Conservation (phyloP, 2,888 invertebrate species). For the Perdita meconis region DNA sequence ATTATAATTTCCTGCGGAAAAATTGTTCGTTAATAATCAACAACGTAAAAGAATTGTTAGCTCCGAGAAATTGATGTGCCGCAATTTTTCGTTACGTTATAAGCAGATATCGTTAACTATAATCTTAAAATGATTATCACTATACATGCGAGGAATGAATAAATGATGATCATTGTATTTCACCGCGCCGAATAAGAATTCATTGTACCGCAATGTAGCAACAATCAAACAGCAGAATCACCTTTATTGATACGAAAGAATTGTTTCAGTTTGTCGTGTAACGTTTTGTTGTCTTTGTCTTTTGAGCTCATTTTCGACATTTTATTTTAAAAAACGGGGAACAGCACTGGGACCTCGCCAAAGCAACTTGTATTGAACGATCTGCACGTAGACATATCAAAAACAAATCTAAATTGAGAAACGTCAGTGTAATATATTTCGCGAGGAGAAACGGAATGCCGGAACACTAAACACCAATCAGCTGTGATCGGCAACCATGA, state of each 20-base stretch:
- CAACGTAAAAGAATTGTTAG: not conserved
- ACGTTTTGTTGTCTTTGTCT: conserved; percentile 89
- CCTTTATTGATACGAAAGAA: conserved; percentile 89
- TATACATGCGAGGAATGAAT: not conserved
- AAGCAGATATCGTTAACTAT: not conserved
- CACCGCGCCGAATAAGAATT: conserved; percentile 1
- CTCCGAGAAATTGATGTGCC: too few species aligned
- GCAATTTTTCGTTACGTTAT: too few species aligned
- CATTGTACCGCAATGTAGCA: conserved; percentile 9
- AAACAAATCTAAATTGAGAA: conserved; percentile 51
- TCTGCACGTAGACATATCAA: conserved; percentile 52
- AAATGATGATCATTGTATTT: not conserved
- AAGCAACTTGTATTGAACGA: conserved; percentile 23
- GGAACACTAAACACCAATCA: conserved; percentile 54
- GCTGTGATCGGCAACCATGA: conserved; percentile 49
- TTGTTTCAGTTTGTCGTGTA: conserved; percentile 90
- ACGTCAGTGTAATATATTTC: conserved; percentile 40
- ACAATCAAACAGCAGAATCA: conserved; percentile 50
- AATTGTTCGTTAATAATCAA: not conserved
- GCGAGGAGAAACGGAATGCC: conserved; percentile 22
- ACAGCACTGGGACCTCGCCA: conserved; percentile 12
- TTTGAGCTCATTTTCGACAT: conserved; percentile 87
- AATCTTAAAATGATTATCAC: conserved; percentile 11
- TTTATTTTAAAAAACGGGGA: conserved; percentile 40
- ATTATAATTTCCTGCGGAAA: conserved; percentile 85